phyloP scores from a whole-genome alignment of 2,113 vertebrate genomes.

The Sula dactylatra region DNA sequence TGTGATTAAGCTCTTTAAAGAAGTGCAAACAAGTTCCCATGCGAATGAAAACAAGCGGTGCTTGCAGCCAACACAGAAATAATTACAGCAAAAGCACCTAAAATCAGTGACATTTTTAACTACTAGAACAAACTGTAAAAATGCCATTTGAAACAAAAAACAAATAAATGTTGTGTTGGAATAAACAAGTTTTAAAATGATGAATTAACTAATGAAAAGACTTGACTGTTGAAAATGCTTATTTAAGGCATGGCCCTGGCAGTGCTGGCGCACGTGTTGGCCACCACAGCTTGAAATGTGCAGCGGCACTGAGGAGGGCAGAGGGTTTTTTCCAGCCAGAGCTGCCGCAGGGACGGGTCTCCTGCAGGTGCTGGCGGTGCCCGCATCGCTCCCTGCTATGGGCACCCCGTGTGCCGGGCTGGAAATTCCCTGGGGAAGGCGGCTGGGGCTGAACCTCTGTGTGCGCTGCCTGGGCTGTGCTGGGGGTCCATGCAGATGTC shows the following conservation, averaged over 20 bases:
- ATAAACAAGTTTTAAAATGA: background rate
- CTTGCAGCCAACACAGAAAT: background rate
- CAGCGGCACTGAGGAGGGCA: background rate
- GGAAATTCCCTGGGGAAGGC: background rate
- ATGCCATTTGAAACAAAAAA: background rate
- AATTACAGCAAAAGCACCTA: background rate
- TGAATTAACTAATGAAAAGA: background rate
- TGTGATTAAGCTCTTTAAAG: background rate
- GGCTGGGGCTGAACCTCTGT: background rate
- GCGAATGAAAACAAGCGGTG: background rate
- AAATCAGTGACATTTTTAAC: background rate
- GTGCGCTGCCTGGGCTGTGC: background rate
- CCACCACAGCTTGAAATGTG: background rate
- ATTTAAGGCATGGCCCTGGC: too few relatives aligned
- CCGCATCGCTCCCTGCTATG: background rate
- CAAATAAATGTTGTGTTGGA: too few relatives aligned
- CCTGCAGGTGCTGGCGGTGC: background rate
- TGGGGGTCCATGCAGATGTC: background rate
- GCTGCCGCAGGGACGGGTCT: background rate
- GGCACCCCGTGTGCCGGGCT: background rate
- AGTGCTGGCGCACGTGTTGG: background rate
- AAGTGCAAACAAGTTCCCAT: background rate
- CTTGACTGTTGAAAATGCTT: background rate
- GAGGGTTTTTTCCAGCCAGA: background rate
- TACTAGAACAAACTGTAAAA: background rate